Base-by-base conservation (phyloP, 1,140 invertebrate genomes). In the Eulimnadia texana region DNA sequence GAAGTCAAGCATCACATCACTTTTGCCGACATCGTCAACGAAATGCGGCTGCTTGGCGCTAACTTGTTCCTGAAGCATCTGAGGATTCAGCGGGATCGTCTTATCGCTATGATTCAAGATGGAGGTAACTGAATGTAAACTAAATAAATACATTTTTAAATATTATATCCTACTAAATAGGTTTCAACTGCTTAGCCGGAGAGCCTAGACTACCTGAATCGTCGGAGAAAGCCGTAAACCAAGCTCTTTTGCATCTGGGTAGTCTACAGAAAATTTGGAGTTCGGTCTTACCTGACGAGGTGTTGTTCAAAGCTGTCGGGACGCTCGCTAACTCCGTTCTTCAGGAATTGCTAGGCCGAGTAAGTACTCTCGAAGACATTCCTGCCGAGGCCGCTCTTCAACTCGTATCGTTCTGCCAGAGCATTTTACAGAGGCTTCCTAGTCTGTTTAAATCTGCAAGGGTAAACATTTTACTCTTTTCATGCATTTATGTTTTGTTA, bases 261-360 rank as follows among this genome's bases (percentile, higher is more conserved):
- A 75, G 92, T 61, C 72, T 96, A 1, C 85, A 88, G 74, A 88
- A 85, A 61, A 85, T 93, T 0, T 95, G 91, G 91, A 76, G 83
- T 50, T 78, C 82, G 62, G 80, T 89, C 2, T 77, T 90, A 53
- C 86, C 86, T 0, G 63, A 69, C 13, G 81, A 81, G 69, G 78
- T 85, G 10, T 89, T 85, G 67, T 78, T 73, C 58, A 80, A 79
- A 72, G 73, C 79, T 52, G 76, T 84, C 20, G 82, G 82, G 47
- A 79, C 77, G 29, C 74, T 86, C 52, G 68, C 81, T 47, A 82
- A 83, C 70, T 76, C 78, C 1, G 77, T 83, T 64, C 68, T 84
- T 0, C 77, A 80, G 60, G 81, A 84, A 63, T 68, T 86, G 11
- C 74, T 80, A 47, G 68, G 70, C 2, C 76, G 76, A 68, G 74